These are phyloP conservation scores for Sycophila sp. DNA, from an alignment of 1,140 invertebrate species.

Conservation along the genomic window DNA sequence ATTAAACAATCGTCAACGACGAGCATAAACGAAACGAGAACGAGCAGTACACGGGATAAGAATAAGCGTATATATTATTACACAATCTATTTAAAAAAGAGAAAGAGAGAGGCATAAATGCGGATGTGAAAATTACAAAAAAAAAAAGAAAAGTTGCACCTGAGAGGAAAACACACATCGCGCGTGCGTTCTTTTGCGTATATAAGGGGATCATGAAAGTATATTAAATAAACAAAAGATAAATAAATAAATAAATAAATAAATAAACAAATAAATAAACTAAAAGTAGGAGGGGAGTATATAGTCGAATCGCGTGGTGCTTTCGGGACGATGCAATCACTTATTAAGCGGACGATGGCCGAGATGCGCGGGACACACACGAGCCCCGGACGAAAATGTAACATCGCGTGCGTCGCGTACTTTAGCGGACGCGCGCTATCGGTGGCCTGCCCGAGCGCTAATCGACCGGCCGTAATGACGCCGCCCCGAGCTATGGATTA, in stretches of 20 bases:
- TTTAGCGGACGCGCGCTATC: background rate
- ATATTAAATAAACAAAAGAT: constrained; percentile 6
- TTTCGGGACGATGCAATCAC: constrained; percentile 3
- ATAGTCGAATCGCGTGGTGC: no score
- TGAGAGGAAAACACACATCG: no score
- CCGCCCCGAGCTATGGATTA: background rate
- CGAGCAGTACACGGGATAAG: background rate
- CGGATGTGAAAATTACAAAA: background rate
- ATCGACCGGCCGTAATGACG: no score
- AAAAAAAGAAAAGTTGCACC: background rate
- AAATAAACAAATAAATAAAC: no score
- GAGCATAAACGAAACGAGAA: background rate
- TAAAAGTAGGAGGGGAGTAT: no score
- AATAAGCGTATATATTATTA: background rate
- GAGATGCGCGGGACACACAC: no score
- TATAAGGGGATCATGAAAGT: constrained; percentile 22
- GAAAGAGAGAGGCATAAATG: background rate
- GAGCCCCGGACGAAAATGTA: background rate
- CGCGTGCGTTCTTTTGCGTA: background rate
- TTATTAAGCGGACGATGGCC: background rate
- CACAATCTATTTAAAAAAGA: no score
- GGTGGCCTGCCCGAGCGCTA: no score
- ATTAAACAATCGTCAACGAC: background rate
- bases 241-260: no score
- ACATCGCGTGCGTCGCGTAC: background rate